phyloP scores from a whole-genome alignment of 2,797 vertebrate genomes.

The Platalea minor region DNA sequence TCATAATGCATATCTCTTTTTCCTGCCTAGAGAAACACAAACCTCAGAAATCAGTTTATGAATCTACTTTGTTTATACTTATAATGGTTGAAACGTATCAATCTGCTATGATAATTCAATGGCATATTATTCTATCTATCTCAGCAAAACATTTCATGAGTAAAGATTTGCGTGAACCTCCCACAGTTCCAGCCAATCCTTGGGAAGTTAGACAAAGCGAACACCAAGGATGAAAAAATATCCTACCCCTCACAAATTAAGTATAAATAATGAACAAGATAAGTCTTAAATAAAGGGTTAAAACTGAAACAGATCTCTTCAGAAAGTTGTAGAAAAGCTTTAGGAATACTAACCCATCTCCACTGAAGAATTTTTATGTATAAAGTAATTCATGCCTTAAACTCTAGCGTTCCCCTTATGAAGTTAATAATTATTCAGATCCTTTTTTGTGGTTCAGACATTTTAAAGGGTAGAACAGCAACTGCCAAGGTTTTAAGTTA shows the following conservation, averaged over 20 bases:
- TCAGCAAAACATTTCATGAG: background rate
- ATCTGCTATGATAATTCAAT: background rate
- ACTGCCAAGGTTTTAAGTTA: background rate
- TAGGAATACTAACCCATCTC: background rate
- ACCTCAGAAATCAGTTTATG: background rate
- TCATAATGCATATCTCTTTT: background rate
- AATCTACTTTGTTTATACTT: background rate
- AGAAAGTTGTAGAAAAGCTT: background rate
- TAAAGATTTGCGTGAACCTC: background rate
- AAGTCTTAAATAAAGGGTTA: background rate
- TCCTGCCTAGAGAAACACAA: background rate
- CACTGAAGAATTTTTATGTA: background rate
- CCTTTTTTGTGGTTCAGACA: background rate
- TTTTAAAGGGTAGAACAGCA: background rate
- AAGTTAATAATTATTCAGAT: background rate
- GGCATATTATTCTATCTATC: background rate
- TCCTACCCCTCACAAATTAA: background rate
- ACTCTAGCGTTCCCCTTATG: background rate
- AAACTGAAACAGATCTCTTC: background rate
- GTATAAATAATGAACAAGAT: background rate
- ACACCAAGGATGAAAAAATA: background rate
- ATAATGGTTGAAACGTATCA: background rate
- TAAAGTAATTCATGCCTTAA: background rate
- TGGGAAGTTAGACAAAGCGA: background rate
- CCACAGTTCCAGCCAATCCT: background rate